phyloP scores from a whole-genome alignment of 2,113 vertebrate genomes.

The Polypterus bichir region DNA sequence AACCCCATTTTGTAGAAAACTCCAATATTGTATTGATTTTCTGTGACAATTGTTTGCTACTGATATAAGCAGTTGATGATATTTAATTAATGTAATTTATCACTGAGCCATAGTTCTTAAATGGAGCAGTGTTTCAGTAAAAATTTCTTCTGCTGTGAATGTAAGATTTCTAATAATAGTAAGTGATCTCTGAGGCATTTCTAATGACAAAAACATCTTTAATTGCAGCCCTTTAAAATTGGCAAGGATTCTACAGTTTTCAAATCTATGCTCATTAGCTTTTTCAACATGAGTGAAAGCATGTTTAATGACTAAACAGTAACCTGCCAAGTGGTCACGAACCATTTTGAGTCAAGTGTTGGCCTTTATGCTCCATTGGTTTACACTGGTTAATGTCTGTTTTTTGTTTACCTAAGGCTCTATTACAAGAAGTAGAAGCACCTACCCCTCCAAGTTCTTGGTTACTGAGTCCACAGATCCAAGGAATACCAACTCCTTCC shows the following conservation, averaged over 20 bases:
- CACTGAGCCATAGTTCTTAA: too few relatives aligned
- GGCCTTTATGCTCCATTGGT: constrained; percentile 37
- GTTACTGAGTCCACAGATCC: not conserved
- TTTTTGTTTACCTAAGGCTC: constrained; percentile 33
- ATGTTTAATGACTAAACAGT: constrained; percentile 54
- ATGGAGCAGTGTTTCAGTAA: too few relatives aligned
- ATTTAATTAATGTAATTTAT: too few relatives aligned
- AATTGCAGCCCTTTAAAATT: not conserved
- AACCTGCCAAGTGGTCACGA: constrained; percentile 58
- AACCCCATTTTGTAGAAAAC: too few relatives aligned
- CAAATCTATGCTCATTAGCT: constrained; percentile 6
- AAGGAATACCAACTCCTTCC: not conserved
- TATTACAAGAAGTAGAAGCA: constrained; percentile 19
- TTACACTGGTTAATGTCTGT: constrained; percentile 38
- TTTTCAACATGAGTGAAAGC: constrained; percentile 17
- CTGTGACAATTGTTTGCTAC: too few relatives aligned
- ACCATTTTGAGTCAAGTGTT: constrained; percentile 39
- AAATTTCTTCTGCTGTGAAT: too few relatives aligned
- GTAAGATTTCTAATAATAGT: too few relatives aligned
- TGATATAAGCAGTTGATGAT: too few relatives aligned
- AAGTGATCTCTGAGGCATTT: not conserved
- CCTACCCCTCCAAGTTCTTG: too few relatives aligned
- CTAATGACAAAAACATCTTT: not conserved
- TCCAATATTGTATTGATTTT: too few relatives aligned
- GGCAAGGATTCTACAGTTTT: not conserved